A percentile compares a stretch with the other conserved stretches of the same genome.
These are phyloP conservation scores for Limnodromus scolopaceus DNA, from an alignment of 2,797 vertebrate species.

Conservation along the genomic window DNA sequence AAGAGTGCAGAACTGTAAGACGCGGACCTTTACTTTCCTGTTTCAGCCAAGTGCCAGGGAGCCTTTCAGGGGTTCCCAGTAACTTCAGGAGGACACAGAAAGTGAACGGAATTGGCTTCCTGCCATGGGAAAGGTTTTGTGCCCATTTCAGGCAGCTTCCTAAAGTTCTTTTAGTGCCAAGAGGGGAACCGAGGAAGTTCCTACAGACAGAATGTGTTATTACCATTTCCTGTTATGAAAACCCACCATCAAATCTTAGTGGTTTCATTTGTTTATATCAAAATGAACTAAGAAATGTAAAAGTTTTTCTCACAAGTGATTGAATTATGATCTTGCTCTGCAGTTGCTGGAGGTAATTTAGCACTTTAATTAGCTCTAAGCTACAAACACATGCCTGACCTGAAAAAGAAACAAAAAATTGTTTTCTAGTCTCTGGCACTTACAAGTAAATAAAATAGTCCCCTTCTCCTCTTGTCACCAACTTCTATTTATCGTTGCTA, in stretches of 20 bases:
- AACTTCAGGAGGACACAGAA: background rate
- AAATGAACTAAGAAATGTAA: background rate
- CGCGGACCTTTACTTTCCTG: slow-evolving; percentile 1
- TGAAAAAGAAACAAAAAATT: background rate
- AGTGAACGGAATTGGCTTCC: background rate
- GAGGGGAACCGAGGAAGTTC: slow-evolving; percentile 40
- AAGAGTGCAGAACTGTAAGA: background rate
- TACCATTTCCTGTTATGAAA: slow-evolving; percentile 47
- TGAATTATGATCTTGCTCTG: background rate
- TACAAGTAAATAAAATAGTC: background rate
- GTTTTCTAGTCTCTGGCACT: background rate
- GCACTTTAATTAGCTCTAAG: slow-evolving; percentile 22
- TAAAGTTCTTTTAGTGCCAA: background rate
- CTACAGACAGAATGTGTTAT: slow-evolving; percentile 23
- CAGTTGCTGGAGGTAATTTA: background rate
- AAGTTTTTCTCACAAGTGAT: background rate
- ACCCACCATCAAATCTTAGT: background rate
- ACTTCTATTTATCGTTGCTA: background rate
- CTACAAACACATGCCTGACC: background rate
- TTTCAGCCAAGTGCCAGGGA: background rate
- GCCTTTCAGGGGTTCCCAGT: background rate
- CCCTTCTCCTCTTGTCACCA: background rate
- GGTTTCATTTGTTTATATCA: slow-evolving; percentile 1
- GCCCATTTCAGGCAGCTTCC: slow-evolving; percentile 33
- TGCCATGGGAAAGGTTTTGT: background rate